Base-by-base conservation (phyloP, 1,140 invertebrate genomes). In the Tetraneura akinire region DNA sequence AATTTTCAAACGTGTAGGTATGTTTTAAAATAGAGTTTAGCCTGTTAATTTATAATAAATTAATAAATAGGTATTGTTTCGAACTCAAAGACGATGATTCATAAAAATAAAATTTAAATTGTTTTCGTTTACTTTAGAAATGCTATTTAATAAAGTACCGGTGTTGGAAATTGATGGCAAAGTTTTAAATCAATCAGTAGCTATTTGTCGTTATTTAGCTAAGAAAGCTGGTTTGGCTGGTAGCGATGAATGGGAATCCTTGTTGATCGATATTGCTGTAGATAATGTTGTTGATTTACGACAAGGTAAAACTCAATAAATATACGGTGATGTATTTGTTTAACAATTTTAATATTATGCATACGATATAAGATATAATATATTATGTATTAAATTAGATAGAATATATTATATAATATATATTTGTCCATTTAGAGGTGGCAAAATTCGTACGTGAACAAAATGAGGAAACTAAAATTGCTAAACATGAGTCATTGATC, bases 121-220 rank as follows among this genome's bases (percentile, higher is more conserved):
- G n/a, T n/a, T n/a, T 47, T 42, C 21, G n/a, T 71, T 82, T 68
- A 80, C 85, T 85, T 42, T 82, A 92, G 92, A 85, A 32, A 90
- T 89, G 86, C 92, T 92, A 29, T 93, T 91, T 86, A 92, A 92
- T 11, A 91, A 93, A 85, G 86, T 93, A 53, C 93, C 93, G 0
- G 86, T 93, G 16, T 84, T 94, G 80, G 91, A 92, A 84, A 86
- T 92, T 18, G 91, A 94, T 83, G 92, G 90, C 10, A 90, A 91
- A 83, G 85, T 87, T 76, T 85, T 91, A 16, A 87, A 89, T 83
- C 92, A 94, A 85, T 91, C 90, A 80, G 85, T 88, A 53, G 90
- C 92, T 37, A 93, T 94, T 82, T 88, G 86, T 57, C 88, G 92
- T 51, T 94, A 90, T 83, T 85, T 93, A n/a, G 92, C 91, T 11